Conservation (phyloP, 2,888 invertebrate species). For the Ditylenchus weischeri region DNA sequence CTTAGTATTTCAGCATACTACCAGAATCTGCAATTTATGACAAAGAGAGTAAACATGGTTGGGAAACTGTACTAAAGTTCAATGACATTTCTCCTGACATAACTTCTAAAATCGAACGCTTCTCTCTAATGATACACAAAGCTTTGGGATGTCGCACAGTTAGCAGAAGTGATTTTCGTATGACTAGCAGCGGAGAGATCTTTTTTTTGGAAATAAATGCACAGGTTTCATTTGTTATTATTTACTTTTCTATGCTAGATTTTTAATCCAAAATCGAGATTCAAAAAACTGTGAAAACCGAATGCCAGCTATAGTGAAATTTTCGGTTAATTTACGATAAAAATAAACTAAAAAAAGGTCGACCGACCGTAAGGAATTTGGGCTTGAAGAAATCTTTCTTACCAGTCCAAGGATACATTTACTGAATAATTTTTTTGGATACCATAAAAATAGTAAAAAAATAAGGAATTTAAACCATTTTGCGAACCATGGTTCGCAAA, state of each 20-base stretch:
- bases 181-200: not conserved
- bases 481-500: too few relatives aligned
- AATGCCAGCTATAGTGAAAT: not conserved
- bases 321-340: not conserved
- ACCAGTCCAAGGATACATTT: too few relatives aligned
- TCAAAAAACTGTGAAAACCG: not conserved
- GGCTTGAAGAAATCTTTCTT: too few relatives aligned
- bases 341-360: not conserved
- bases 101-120: not conserved
- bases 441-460: too few relatives aligned
- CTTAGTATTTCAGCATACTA: not conserved
- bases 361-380: too few relatives aligned
- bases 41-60: not conserved
- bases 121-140: not conserved
- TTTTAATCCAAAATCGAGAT: too few relatives aligned
- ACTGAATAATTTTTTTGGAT: too few relatives aligned
- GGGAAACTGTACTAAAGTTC: not conserved
- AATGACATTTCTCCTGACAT: not conserved
- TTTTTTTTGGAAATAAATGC: not conserved
- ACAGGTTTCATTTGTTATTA: not conserved
- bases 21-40: conserved; percentile 1
- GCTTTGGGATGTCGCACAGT: not conserved
- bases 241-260: not conserved
- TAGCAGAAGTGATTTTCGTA: not conserved
- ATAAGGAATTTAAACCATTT: too few relatives aligned